Evolutionary conservation across 2,888 invertebrate species (phyloP), one percentile per base, ranked within the genome.

Genomic region (Cheilosia pagana): DNA sequence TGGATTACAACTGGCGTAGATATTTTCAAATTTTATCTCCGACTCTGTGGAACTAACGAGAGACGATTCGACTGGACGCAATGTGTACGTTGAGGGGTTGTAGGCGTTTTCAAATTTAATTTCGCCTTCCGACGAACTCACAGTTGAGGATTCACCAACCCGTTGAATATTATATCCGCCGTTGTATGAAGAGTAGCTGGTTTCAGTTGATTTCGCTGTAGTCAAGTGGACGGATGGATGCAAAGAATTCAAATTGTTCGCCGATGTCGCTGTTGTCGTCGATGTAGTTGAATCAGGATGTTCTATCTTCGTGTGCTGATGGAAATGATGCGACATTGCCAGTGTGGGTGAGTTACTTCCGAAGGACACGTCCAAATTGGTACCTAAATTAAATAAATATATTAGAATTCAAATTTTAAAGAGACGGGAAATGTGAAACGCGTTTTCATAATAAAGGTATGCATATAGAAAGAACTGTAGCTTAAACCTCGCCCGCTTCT

Each of bases 251-350:
- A 85, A 78, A 60, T 79, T 85, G 71, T 85, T 85, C 3, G 67
- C 60, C 45, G 81, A 75, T 16, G 81, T 48, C 28, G 75, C 43
- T 8, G 81, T 81, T 50, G 75, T 85, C 50, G 90, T 85, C 35
- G 90, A 89, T 55, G 91, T 92, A 16, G 92, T 92, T n/a, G 92
- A 92, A 87, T 92, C 92, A 45, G 92, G 91, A 87, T 91, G 90
- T 87, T 92, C 92, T 39, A 90, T 87, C 50, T 87, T 88, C 87
- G 91, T 90, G 5, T 90, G 90, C 72, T 89, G 91, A 57, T 89
- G 88, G 65, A 88, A 89, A 71, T 88, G 88, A 62, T 89, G 89
- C n/a, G 88, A 83, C 82, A 87, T 77, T 65, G 82, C 75, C 23
- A 87, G 65, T 1, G 88, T 65, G 43, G 91, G 85, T 10, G 89